These are phyloP conservation scores for Acestrorhynchus altus DNA, from an alignment of 2,797 vertebrate species.

Conservation along the genomic window DNA sequence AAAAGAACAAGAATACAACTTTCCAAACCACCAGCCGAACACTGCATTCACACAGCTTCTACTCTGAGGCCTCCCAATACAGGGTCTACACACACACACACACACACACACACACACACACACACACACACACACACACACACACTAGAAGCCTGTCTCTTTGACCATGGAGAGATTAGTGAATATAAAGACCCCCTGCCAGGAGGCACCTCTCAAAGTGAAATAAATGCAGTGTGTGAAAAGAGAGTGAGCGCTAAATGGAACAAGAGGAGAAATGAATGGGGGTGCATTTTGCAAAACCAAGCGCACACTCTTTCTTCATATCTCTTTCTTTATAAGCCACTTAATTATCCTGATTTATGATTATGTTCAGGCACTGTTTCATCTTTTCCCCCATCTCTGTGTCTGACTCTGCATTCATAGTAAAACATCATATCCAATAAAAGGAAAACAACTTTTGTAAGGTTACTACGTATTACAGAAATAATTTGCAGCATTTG, in stretches of 20 bases:
- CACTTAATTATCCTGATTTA: conserved; percentile 41
- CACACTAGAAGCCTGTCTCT: conserved; percentile 47
- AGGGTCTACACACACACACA: conserved; percentile 36
- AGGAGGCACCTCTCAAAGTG: conserved; percentile 51
- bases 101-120: too few relatives aligned
- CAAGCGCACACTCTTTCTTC: conserved; percentile 29
- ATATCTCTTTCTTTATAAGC: conserved; percentile 37
- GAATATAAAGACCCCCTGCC: conserved; percentile 58
- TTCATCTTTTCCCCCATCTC: conserved; percentile 8
- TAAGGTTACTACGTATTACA: too few relatives aligned
- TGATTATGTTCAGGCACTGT: conserved; percentile 4
- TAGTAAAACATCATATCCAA: too few relatives aligned
- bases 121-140: conserved; percentile 48
- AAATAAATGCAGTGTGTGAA: conserved; percentile 54
- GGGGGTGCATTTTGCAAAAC: conserved; percentile 40
- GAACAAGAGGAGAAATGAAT: conserved; percentile 42
- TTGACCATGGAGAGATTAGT: conserved; percentile 58
- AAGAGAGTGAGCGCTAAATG: conserved; percentile 20
- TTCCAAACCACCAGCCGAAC: conserved; percentile 55
- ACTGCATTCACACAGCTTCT: conserved; percentile 50
- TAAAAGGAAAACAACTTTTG: too few relatives aligned
- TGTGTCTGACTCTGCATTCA: background rate
- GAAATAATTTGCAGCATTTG: too few relatives aligned
- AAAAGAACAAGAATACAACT: conserved; percentile 63
- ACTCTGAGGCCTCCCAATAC: conserved; percentile 24